phyloP scores from a whole-genome alignment of 2,888 invertebrate genomes.

The Drosophila testacea region DNA sequence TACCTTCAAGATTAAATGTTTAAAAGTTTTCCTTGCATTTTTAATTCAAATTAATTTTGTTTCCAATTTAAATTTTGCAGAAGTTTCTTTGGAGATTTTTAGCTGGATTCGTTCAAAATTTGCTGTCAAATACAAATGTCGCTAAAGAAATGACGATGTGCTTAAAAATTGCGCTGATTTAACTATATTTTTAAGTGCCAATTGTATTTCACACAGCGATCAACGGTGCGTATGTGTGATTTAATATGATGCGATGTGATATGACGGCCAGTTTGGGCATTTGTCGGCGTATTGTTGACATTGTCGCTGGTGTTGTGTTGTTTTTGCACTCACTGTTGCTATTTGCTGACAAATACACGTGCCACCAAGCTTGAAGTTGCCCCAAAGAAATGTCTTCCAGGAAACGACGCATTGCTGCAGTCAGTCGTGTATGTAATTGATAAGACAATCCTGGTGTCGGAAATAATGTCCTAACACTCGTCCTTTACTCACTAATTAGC shows the following conservation, averaged over 20 bases:
- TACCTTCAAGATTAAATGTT: too few relatives aligned
- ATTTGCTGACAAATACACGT: conserved; percentile 46
- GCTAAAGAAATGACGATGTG: neutral
- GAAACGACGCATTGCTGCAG: neutral
- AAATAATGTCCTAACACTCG: conserved; percentile 11
- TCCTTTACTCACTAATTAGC: conserved; percentile 38
- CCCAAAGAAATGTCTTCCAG: neutral
- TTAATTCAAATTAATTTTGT: too few relatives aligned
- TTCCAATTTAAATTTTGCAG: too few relatives aligned
- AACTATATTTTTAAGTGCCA: conserved; percentile 1
- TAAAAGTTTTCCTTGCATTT: too few relatives aligned
- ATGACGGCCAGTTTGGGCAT: conserved; percentile 8
- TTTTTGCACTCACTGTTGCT: conserved; percentile 38
- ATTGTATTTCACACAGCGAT: conserved; percentile 7
- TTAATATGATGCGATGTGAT: conserved; percentile 17
- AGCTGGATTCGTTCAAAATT: neutral
- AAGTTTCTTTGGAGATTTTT: too few relatives aligned
- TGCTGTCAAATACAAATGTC: neutral
- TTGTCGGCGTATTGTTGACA: conserved; percentile 40
- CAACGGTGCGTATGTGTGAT: conserved; percentile 53
- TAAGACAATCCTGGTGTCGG: conserved; percentile 46
- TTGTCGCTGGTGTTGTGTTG: conserved; percentile 40
- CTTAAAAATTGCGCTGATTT: conserved; percentile 3
- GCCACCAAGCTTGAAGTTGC: conserved; percentile 28
- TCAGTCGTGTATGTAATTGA: conserved; percentile 64